Percentiles rank a stretch among this genome's conserved stretches.
phyloP scores from a whole-genome alignment of 2,113 vertebrate genomes.

The Alethe diademata region DNA sequence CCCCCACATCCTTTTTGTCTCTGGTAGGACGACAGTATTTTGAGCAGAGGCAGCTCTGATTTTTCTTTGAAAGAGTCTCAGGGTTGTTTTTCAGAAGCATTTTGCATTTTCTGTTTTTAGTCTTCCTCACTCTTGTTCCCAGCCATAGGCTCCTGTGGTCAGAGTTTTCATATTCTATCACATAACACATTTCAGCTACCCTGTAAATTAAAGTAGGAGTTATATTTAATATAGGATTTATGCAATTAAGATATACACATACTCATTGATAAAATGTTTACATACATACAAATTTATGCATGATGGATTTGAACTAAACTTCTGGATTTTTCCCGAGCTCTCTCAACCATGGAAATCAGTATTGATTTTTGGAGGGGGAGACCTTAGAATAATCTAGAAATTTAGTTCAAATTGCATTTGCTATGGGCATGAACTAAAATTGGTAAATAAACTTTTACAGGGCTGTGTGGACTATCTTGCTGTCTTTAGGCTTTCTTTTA shows the following conservation, averaged over 20 bases:
- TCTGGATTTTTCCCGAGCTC: neutral
- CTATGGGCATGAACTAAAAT: neutral
- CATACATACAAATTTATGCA: accelerated
- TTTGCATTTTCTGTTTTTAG: neutral
- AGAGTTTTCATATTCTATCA: neutral
- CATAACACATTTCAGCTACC: neutral
- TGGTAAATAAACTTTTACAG: neutral
- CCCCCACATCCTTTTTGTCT: neutral
- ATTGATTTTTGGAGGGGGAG: neutral
- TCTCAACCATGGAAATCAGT: neutral
- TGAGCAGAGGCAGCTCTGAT: neutral
- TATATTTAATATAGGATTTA: neutral
- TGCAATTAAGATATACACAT: neutral
- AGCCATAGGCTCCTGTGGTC: neutral
- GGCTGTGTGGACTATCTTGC: neutral
- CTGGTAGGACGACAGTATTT: neutral
- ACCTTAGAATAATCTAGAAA: neutral
- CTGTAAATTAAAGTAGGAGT: neutral
- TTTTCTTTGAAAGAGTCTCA: neutral
- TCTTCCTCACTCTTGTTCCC: neutral
- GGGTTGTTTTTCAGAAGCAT: neutral
- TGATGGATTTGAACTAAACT: neutral
- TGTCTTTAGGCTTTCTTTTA: neutral
- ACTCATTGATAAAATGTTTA: neutral
- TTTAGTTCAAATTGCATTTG: neutral